Percentiles rank a stretch among this genome's conserved stretches.
phyloP scores from a whole-genome alignment of 2,113 vertebrate species.

The Tapirus terrestris region DNA sequence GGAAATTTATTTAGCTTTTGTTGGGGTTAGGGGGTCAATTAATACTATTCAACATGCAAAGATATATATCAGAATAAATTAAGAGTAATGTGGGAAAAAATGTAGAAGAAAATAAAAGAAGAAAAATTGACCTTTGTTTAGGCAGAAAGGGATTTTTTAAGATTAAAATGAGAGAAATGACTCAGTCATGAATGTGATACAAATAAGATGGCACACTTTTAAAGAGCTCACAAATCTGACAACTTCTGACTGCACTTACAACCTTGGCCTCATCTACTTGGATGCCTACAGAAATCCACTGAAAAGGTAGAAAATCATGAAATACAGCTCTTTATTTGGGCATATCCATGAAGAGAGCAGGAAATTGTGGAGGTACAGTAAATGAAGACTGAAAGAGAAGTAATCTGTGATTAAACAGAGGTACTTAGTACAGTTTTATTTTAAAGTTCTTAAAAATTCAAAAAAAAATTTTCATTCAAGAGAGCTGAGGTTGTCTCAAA shows the following conservation, averaged over 20 bases:
- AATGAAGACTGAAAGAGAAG: neutral
- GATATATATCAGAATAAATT: neutral
- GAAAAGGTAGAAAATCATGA: neutral
- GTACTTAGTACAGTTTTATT: neutral
- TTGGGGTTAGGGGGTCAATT: neutral
- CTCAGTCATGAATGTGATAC: neutral
- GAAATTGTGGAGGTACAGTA: neutral
- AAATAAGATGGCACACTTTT: neutral
- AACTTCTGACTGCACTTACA: neutral
- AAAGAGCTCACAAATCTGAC: neutral
- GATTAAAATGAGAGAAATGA: neutral
- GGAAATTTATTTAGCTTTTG: neutral
- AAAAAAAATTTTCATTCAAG: neutral
- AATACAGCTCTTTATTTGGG: neutral
- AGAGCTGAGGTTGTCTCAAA: neutral
- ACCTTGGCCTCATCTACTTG: neutral
- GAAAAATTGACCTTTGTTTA: neutral
- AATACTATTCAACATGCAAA: neutral
- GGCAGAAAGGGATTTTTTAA: neutral
- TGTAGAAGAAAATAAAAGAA: neutral
- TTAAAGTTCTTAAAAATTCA: neutral
- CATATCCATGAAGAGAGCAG: neutral
- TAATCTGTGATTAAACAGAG: neutral
- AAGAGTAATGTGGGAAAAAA: neutral
- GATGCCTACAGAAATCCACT: neutral